Evolutionary conservation across 2,797 vertebrate genomes (phyloP).

Genomic region (Champsocephalus gunnari): DNA sequence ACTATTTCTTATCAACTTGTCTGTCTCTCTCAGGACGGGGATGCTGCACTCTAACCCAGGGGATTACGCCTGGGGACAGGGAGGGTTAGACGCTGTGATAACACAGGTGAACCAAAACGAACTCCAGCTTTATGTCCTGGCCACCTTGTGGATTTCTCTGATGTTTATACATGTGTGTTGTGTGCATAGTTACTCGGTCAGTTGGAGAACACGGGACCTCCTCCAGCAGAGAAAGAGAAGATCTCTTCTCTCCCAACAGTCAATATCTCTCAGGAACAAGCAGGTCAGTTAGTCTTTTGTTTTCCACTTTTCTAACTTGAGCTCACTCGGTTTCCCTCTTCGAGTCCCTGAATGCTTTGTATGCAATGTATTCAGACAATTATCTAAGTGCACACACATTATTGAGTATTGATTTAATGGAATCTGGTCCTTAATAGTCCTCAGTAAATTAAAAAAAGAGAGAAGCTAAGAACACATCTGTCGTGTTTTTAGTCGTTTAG

Average conservation of each 20-base stretch:
- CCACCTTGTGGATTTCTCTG: not conserved
- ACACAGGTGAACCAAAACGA: conserved; percentile 88
- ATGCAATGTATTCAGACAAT: not conserved
- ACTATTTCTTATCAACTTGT: conserved; percentile 6
- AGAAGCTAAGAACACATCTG: not conserved
- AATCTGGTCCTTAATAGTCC: not conserved
- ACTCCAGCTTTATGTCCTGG: not conserved
- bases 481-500: not conserved
- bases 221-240: conserved; percentile 95
- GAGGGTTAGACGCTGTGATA: conserved; percentile 96
- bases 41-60: conserved; percentile 98
- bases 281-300: conserved; percentile 70
- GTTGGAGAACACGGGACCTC: conserved; percentile 95
- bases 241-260: conserved; percentile 95
- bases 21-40: conserved; percentile 87
- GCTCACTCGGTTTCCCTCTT: not conserved
- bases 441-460: not conserved
- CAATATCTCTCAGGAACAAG: conserved; percentile 95
- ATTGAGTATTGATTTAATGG: not conserved
- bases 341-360: not conserved
- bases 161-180: conserved; percentile 10
- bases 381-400: not conserved
- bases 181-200: conserved; percentile 91
- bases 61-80: conserved; percentile 98
- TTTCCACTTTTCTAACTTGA: not conserved